Evolutionary conservation across 2,888 invertebrate species (phyloP), one percentile per base, ranked within the genome.

Genomic region (Agonum fuliginosum): DNA sequence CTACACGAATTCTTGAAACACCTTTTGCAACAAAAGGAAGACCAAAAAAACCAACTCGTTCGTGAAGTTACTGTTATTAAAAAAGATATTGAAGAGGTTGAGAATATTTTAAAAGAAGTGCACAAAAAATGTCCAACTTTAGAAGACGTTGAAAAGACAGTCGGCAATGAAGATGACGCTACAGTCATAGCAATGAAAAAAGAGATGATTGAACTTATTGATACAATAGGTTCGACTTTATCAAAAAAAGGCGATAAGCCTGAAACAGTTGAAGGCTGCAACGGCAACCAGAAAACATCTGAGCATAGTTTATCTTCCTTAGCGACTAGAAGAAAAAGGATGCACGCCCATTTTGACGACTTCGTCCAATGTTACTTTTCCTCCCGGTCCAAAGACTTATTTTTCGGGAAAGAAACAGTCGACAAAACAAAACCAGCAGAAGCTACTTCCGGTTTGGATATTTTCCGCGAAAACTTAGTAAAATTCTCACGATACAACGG

Each of bases 311-410:
- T 83, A 3, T 86, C 88, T 0, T 90, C 92, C 0, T 86, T 95
- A 24, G 91, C 93, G 0, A 88, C 92, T 19, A 88, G 95, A 22
- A 90, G 94, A 84, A 89, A 93, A 78, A 88, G 95, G 12, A 93
- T 97, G 89, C 92, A 93, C 82, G 92, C 93, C 3, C 96, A 97
- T 87, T 96, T 96, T 86, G 95, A 96, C 79, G 97, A 97, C 86
- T 93, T 97, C 84, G 94, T 95, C 54, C 91, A 95, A 85, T 95
- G 95, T 81, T 97, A 97, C 86, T 94, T 97, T 85, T 91, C 92
- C 2, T 91, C 93, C 51, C 90, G 96, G 67, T 91, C 93, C 0
- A 92, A 93, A 84, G 93, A 94, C 83, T 85, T 94, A 43, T 90
- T 92, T 83, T 93, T 94, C 84, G 89, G 89, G 0, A 82, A 86